These are phyloP conservation scores for Stratiomys singularior DNA, from an alignment of 2,888 invertebrate species.

Conservation along the genomic window DNA sequence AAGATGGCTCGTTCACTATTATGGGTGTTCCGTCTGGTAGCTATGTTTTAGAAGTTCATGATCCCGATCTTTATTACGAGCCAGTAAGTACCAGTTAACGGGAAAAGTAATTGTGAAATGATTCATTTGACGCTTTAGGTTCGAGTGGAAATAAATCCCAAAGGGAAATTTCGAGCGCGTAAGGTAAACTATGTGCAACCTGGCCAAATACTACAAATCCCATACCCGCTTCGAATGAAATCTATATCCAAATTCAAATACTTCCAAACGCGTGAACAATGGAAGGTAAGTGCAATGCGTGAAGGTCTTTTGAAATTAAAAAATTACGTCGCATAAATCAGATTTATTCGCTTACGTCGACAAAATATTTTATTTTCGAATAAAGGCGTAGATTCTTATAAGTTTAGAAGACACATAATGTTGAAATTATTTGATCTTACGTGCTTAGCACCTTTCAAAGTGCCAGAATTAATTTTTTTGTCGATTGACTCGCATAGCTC, in stretches of 20 bases:
- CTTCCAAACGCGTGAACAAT: constrained; percentile 95
- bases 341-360: no score
- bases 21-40: constrained; percentile 92
- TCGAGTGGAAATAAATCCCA: constrained; percentile 96
- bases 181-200: constrained; percentile 95
- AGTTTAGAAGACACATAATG: no score
- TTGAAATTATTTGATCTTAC: no score
- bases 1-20: constrained; percentile 91
- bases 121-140: constrained; percentile 53
- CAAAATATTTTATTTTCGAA: no score
- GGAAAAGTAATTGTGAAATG: background rate
- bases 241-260: constrained; percentile 83
- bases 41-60: constrained; percentile 90
- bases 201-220: constrained; percentile 87
- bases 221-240: constrained; percentile 92
- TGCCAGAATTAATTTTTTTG: no score
- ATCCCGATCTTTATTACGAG: constrained; percentile 93
- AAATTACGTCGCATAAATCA: no score
- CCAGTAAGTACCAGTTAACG: constrained; percentile 69
- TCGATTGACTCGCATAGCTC: no score
- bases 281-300: constrained; percentile 74
- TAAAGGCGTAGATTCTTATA: no score
- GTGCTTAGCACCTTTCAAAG: no score
- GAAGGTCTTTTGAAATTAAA: no score
- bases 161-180: constrained; percentile 95